Evolutionary conservation across 2,113 vertebrate species (phyloP).

Genomic region (Scomber scombrus): DNA sequence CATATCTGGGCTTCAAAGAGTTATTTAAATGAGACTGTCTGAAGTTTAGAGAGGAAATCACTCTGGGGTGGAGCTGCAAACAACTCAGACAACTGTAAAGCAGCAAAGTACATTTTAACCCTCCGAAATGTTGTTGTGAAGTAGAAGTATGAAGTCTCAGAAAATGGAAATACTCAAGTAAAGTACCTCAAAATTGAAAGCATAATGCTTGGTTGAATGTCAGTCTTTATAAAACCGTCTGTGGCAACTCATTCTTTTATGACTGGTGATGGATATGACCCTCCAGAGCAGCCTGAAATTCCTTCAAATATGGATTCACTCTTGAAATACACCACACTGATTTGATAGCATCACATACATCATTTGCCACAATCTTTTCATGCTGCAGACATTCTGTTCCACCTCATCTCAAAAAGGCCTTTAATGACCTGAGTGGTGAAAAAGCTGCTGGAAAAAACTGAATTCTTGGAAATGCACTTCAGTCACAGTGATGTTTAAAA

Average conservation of each 20-base stretch:
- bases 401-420: slow-evolving; percentile 8
- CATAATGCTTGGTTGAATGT: not conserved
- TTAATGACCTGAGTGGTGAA: slow-evolving; percentile 8
- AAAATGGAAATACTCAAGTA: too few relatives aligned
- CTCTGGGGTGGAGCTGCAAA: not conserved
- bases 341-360: slow-evolving; percentile 9
- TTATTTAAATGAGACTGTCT: not conserved
- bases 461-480: slow-evolving; percentile 33
- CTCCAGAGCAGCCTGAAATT: not conserved
- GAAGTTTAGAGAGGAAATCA: not conserved
- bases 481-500: slow-evolving; percentile 47
- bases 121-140: not conserved
- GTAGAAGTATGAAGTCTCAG: not conserved
- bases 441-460: slow-evolving; percentile 3
- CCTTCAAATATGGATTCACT: slow-evolving; percentile 18
- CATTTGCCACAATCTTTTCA: slow-evolving; percentile 14
- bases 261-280: slow-evolving; percentile 11
- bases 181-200: too few relatives aligned
- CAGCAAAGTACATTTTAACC: too few relatives aligned
- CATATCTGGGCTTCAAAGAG: not conserved
- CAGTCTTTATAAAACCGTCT: not conserved
- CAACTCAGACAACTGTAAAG: not conserved
- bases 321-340: not conserved
- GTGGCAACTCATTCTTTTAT: not conserved
- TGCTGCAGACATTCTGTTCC: slow-evolving; percentile 3